A percentile compares a stretch with the other conserved stretches of the same genome.
Conservation (phyloP, 2,888 invertebrate genomes). For the Lordiphosa andalusiaca region DNA sequence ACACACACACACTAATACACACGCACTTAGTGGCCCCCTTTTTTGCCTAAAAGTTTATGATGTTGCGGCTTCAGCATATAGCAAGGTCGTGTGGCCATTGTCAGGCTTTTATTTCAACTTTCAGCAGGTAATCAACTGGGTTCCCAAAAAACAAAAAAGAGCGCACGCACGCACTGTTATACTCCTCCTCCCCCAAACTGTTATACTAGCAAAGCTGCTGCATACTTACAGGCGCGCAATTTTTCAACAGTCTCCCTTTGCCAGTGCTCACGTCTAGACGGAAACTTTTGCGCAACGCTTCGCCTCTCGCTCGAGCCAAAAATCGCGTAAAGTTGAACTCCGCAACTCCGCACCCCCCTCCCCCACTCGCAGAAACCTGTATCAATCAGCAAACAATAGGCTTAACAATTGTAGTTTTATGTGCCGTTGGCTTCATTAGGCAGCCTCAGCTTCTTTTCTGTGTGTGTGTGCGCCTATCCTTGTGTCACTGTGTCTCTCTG, state of each 20-base stretch:
- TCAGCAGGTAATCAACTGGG: conserved; percentile 28
- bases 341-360: background rate
- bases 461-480: conserved; percentile 5
- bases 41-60: conserved; percentile 27
- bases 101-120: conserved; percentile 21
- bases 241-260: conserved; percentile 58
- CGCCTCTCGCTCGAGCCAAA: conserved; percentile 15
- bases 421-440: conserved; percentile 7
- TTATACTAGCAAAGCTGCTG: conserved; percentile 29
- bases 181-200: background rate
- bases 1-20: too few relatives aligned
- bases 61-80: conserved; percentile 22
- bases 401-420: conserved; percentile 6
- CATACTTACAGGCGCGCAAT: conserved; percentile 55
- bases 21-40: too few relatives aligned
- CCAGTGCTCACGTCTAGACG: conserved; percentile 61
- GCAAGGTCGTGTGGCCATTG: conserved; percentile 24
- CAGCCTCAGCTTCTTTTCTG: conserved; percentile 22
- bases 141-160: conserved; percentile 35
- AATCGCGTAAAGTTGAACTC: conserved; percentile 50
- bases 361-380: background rate
- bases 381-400: conserved; percentile 20
- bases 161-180: conserved; percentile 8
- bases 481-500: conserved; percentile 1
- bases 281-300: conserved; percentile 30